A percentile compares a stretch with the other conserved stretches of the same genome.
phyloP scores from a whole-genome alignment of 2,113 vertebrate species.

The Cinclus mexicanus region DNA sequence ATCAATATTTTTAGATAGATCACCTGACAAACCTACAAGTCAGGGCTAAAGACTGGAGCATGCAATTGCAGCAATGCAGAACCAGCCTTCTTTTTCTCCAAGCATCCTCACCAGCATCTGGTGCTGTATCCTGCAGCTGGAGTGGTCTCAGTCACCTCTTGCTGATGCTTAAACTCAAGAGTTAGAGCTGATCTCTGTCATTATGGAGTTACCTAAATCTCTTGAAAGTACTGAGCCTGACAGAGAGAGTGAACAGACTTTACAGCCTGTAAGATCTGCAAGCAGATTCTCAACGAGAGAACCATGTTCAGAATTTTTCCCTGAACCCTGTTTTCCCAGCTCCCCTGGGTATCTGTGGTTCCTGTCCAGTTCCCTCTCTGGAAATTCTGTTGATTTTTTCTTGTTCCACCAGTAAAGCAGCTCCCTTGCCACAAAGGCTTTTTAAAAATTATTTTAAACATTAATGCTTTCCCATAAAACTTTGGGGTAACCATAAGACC shows the following conservation, averaged over 20 bases:
- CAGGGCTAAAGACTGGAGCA: neutral
- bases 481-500: neutral
- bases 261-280: neutral
- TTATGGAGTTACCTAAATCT: neutral
- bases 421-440: neutral
- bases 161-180: neutral
- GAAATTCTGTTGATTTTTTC: neutral
- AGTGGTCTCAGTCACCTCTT: neutral
- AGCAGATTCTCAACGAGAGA: neutral
- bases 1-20: neutral
- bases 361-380: neutral
- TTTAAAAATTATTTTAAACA: neutral
- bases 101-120: neutral
- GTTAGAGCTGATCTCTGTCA: neutral
- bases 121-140: neutral
- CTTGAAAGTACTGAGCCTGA: neutral
- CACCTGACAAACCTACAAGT: neutral
- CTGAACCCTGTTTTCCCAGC: neutral
- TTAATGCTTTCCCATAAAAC: neutral
- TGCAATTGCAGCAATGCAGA: neutral
- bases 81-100: neutral
- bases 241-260: neutral
- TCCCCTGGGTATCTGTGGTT: neutral
- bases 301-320: neutral
- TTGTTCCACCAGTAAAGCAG: neutral